Conservation (phyloP, 2,888 invertebrate genomes). For the Aporophyla nigra region DNA sequence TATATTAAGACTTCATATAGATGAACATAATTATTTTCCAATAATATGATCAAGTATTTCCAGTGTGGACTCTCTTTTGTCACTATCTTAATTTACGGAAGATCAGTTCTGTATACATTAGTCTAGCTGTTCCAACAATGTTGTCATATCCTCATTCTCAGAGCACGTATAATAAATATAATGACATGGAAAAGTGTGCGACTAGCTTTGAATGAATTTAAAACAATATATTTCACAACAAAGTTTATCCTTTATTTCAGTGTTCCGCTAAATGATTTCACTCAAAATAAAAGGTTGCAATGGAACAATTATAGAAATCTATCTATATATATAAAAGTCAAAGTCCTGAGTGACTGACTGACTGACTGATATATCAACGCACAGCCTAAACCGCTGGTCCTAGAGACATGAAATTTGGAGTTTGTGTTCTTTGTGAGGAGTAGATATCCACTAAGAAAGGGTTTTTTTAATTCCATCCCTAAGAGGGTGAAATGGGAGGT, state of each 20-base stretch:
- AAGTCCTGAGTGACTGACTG: too few species aligned
- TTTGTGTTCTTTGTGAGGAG: too few species aligned
- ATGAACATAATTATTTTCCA: background rate
- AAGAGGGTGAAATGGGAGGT: too few species aligned
- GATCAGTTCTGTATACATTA: background rate
- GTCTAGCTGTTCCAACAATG: background rate
- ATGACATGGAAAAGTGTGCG: background rate
- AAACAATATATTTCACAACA: background rate
- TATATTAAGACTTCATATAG: background rate
- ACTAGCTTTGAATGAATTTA: background rate
- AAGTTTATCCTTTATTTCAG: background rate
- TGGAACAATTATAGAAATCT: slow-evolving; percentile 30
- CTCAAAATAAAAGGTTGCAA: slow-evolving; percentile 25
- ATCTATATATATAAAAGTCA: too few species aligned
- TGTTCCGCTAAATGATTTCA: background rate
- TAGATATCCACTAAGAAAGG: too few species aligned
- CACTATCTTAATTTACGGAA: background rate
- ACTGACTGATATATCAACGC: too few species aligned
- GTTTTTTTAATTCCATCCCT: too few species aligned
- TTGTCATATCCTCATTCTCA: background rate
- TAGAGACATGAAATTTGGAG: too few species aligned
- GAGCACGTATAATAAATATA: background rate
- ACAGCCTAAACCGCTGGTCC: too few species aligned
- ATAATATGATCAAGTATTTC: background rate
- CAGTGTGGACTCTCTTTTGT: background rate